Evolutionary conservation across 1,140 invertebrate genomes (phyloP).

Genomic region (Tetramorium alpestre): DNA sequence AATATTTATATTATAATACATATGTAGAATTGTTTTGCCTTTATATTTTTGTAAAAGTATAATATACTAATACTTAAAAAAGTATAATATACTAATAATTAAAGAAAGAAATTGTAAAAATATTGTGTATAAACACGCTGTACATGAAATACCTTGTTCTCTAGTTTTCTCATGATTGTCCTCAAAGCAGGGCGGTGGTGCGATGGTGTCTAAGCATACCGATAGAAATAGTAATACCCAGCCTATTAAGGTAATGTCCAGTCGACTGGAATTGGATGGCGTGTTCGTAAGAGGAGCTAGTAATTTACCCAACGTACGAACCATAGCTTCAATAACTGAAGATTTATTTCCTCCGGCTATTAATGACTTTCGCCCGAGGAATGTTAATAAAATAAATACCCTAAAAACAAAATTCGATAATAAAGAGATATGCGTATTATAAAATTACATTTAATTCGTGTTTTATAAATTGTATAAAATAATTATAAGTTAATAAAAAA

Average conservation of each 20-base stretch:
- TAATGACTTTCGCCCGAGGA: conserved; percentile 93
- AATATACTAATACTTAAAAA: too few species aligned
- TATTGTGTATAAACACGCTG: not conserved
- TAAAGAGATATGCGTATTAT: not conserved
- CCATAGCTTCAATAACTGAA: conserved; percentile 88
- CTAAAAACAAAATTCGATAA: conserved; percentile 84
- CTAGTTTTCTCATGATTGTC: conserved; percentile 82
- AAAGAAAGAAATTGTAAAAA: not conserved
- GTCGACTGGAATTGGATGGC: conserved; percentile 77
- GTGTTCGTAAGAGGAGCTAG: conserved; percentile 85
- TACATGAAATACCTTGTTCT: conserved; percentile 80
- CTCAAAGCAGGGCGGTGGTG: conserved; percentile 73
- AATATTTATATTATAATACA: not conserved
- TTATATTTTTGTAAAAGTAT: not conserved
- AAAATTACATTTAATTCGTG: not conserved
- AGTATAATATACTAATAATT: not conserved
- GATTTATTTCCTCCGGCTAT: conserved; percentile 87
- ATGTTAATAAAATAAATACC: conserved; percentile 94
- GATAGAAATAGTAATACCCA: conserved; percentile 93
- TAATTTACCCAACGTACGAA: conserved; percentile 87
- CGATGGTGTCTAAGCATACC: conserved; percentile 89
- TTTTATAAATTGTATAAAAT: not conserved
- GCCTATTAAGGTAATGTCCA: conserved; percentile 88
- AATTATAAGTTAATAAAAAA: not conserved
- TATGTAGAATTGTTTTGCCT: not conserved